Conservation (phyloP, 2,888 invertebrate genomes). For the Quadriops clusia region DNA sequence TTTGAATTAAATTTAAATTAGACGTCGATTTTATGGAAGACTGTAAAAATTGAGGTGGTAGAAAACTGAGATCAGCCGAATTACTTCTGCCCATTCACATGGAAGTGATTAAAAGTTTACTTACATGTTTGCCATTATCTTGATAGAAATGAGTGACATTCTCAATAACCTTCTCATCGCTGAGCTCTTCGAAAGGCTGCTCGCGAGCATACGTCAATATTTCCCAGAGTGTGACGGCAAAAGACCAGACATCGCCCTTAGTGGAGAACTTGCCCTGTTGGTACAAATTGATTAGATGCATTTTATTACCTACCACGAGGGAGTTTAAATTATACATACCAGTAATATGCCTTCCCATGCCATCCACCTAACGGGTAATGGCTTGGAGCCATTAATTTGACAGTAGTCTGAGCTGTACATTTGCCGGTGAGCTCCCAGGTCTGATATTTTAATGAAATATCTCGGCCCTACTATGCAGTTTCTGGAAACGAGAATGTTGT, state of each 20-base stretch:
- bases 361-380: slow-evolving; percentile 78
- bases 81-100: too few species aligned
- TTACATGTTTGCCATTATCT: slow-evolving; percentile 57
- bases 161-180: slow-evolving; percentile 71
- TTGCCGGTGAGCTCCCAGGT: slow-evolving; percentile 59
- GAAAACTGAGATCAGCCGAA: too few species aligned
- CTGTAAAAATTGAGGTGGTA: too few species aligned
- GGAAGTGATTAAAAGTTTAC: too few species aligned
- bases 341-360: slow-evolving; percentile 72
- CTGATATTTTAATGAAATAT: slow-evolving; percentile 61
- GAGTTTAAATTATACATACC: slow-evolving; percentile 38
- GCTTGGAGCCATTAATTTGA: slow-evolving; percentile 56
- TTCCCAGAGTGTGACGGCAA: slow-evolving; percentile 81
- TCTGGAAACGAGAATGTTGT: slow-evolving; percentile 37
- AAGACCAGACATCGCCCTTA: slow-evolving; percentile 82
- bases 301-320: slow-evolving; percentile 1
- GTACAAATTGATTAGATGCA: too few species aligned
- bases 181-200: slow-evolving; percentile 69
- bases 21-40: too few species aligned
- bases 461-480: slow-evolving; percentile 73
- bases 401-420: slow-evolving; percentile 69
- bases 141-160: slow-evolving; percentile 71
- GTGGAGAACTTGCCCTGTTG: slow-evolving; percentile 70
- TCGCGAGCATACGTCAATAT: slow-evolving; percentile 71
- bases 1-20: too few species aligned